Base-by-base conservation (phyloP, 2,113 vertebrate genomes). In the Corythaeola cristata region DNA sequence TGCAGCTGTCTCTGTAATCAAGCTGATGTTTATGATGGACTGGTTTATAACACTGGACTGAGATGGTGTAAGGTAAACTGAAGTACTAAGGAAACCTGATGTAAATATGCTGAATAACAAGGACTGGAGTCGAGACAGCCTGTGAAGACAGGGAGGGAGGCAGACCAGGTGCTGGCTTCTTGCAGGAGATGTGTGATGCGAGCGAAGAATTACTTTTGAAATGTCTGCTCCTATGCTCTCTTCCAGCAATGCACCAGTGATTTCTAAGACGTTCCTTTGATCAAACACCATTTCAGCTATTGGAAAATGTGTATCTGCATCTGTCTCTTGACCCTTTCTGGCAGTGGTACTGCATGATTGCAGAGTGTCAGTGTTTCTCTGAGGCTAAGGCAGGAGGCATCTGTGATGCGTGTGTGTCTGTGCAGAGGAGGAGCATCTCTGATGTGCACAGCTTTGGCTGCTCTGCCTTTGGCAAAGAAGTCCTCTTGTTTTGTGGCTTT, bases 1-100 rank as follows among this genome's bases (percentile, higher is more conserved):
- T 23, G 91, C 89, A 69, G 68, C 85, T 21, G 64, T 63, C 92
- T 93, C 92, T 93, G 85, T 96, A 96, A 97, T 98, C 97, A 96
- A 92, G 92, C 87, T 77, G 94, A 62, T 96, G 90, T 58, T 96
- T 93, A 32, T 89, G 97, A 91, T 72, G 91, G 86, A 55, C 76
- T 85, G 76, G 35, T 76, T 85, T 41, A 37, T 73, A 67, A 33
- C 52, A 7, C 49, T 75, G 90, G 91, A 41, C 77, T 93, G 93
- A 82, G 94, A 69, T 49, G 92, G 33, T 33, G 26, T 28, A 68
- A 75, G 12, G 53, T 75, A 75, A 85, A 39, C 72, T 39, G 33
- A 56, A 96, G 85, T 80, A 77, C 86, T 71, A 22, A 90, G 92
- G 89, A 69, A 91, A 44, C 35, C 83, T 83, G 49, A 88, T 81